These are phyloP conservation scores for Diabrotica balteata DNA, from an alignment of 2,888 invertebrate species.

Conservation along the genomic window DNA sequence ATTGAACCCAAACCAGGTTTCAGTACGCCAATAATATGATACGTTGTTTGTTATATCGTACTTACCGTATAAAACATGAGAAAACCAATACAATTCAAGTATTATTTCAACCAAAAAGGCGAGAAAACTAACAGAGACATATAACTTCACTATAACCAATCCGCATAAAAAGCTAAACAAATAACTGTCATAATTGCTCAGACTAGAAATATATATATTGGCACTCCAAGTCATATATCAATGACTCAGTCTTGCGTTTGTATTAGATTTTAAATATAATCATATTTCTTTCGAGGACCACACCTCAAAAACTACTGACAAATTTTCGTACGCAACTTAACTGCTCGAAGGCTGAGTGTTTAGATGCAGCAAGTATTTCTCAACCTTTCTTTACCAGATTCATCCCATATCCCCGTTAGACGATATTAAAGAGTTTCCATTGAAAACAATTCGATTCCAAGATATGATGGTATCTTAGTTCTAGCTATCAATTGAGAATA, in stretches of 20 bases:
- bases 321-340: constrained; percentile 12
- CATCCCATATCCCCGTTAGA: background rate
- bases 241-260: constrained; percentile 46
- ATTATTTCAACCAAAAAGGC: constrained; percentile 30
- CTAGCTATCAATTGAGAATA: too few relatives aligned
- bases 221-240: constrained; percentile 50
- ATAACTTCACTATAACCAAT: constrained; percentile 4
- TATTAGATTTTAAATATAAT: constrained; percentile 37
- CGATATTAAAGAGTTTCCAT: background rate
- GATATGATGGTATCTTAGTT: too few relatives aligned
- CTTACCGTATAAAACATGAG: too few relatives aligned
- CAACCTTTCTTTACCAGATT: too few relatives aligned
- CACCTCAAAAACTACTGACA: constrained; percentile 16
- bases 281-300: constrained; percentile 27
- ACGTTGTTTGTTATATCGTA: too few relatives aligned
- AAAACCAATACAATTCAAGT: background rate
- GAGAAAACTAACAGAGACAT: constrained; percentile 44
- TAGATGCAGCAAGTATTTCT: too few relatives aligned
- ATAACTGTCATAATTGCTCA: constrained; percentile 42
- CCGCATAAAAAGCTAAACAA: constrained; percentile 14
- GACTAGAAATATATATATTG: constrained; percentile 56
- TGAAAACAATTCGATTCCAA: too few relatives aligned
- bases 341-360: constrained; percentile 12
- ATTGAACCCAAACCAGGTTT: too few relatives aligned
- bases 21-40: too few relatives aligned